phyloP scores from a whole-genome alignment of 1,140 invertebrate genomes.

The Drosophila tani region DNA sequence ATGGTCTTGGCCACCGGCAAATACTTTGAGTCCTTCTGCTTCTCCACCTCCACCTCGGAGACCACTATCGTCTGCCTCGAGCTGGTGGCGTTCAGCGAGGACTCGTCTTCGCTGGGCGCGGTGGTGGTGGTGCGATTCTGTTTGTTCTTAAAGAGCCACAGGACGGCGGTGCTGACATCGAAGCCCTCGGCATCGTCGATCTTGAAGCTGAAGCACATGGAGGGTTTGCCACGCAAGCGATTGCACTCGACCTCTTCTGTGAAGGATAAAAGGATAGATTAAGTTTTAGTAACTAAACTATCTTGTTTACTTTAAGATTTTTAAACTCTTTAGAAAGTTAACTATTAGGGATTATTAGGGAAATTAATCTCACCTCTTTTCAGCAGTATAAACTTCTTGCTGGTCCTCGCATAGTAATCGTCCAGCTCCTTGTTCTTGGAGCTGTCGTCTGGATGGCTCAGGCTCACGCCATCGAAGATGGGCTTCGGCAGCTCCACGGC shows the following conservation, averaged over 20 bases:
- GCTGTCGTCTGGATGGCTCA: constrained; percentile 87
- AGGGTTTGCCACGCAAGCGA: constrained; percentile 86
- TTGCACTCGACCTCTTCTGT: constrained; percentile 72
- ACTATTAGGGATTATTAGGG: neutral
- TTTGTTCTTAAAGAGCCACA: constrained; percentile 91
- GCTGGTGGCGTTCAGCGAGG: constrained; percentile 1
- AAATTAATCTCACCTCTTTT: constrained; percentile 86
- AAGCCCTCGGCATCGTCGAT: constrained; percentile 89
- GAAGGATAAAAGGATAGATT: neutral
- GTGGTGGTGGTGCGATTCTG: constrained; percentile 82
- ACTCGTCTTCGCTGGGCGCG: constrained; percentile 84
- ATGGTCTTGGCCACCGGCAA: constrained; percentile 90
- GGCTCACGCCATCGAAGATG: constrained; percentile 88
- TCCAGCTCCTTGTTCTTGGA: constrained; percentile 86
- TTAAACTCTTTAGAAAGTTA: neutral
- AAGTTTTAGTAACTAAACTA: neutral
- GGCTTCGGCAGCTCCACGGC: constrained; percentile 88
- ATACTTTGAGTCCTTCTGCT: constrained; percentile 89
- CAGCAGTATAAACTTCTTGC: constrained; percentile 91
- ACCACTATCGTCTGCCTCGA: constrained; percentile 90
- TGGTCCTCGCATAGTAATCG: constrained; percentile 92
- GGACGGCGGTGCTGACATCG: constrained; percentile 90
- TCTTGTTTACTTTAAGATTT: too few species aligned
- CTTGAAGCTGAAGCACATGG: constrained; percentile 89
- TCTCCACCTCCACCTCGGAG: constrained; percentile 92